A percentile compares a stretch with the other conserved stretches of the same genome.
Evolutionary conservation across 1,140 invertebrate genomes (phyloP).

Genomic region (Drosophila pseudoobscura): DNA sequence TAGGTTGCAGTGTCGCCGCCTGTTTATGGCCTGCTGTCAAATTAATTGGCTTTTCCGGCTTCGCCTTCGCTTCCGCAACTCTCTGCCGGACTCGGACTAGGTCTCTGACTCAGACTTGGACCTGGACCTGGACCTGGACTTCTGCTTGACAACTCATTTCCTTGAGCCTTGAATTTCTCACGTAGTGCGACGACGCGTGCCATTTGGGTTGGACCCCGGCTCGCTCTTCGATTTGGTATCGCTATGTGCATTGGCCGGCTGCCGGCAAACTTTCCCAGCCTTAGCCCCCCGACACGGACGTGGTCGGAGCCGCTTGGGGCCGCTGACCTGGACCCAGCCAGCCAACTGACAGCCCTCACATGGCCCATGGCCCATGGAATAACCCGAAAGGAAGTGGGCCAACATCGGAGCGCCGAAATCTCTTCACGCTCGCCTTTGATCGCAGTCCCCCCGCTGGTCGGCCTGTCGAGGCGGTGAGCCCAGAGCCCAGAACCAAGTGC

Average conservation of each 20-base stretch:
- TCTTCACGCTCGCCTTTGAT: conserved; percentile 31
- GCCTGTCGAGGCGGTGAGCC: background rate
- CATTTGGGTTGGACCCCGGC: conserved; percentile 11
- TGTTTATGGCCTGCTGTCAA: conserved; percentile 72
- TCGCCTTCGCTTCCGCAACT: conserved; percentile 3
- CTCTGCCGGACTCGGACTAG: conserved; percentile 2
- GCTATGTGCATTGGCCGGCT: conserved; percentile 10
- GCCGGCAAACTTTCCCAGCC: conserved; percentile 14
- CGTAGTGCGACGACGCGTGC: conserved; percentile 29
- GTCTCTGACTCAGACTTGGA: background rate
- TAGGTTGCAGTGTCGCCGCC: conserved; percentile 10
- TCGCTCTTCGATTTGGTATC: conserved; percentile 22
- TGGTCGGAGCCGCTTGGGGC: no score
- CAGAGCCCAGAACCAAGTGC: conserved; percentile 17
- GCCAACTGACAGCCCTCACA: no score
- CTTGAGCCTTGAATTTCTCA: conserved; percentile 29
- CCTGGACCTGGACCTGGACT: background rate
- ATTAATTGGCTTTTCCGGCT: conserved; percentile 78
- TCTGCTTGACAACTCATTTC: conserved; percentile 66
- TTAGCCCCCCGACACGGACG: no score
- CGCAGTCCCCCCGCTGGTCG: conserved; percentile 16
- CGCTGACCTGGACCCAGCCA: no score
- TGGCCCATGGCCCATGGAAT: no score
- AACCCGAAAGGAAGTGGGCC: no score
- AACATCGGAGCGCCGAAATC: conserved; percentile 3